Evolutionary conservation across 2,113 vertebrate genomes (phyloP).

Genomic region (Salvelinus sp.): DNA sequence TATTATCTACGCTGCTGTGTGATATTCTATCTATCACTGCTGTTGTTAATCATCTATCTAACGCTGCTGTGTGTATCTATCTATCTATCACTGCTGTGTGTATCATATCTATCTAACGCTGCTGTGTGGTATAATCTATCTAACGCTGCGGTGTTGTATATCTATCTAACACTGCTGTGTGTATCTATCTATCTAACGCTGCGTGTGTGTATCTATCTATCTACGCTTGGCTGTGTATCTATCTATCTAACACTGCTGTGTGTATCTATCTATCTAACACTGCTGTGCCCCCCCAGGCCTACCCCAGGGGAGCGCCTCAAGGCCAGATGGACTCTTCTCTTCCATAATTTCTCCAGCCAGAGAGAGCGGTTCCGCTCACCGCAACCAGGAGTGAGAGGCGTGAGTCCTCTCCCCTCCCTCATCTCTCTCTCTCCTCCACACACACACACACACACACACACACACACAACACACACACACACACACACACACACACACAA

Average conservation of each 20-base stretch:
- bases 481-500: neutral
- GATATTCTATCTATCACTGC: too few relatives aligned
- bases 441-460: neutral
- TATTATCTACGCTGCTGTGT: too few relatives aligned
- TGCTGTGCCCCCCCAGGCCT: constrained; percentile 40
- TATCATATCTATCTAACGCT: too few relatives aligned
- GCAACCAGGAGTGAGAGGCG: constrained; percentile 94
- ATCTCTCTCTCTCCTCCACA: neutral
- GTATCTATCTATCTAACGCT: neutral
- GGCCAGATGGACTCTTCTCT: constrained; percentile 92
- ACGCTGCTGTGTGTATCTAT: too few relatives aligned
- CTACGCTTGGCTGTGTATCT: neutral
- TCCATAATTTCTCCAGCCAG: constrained; percentile 98
- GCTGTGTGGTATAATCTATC: too few relatives aligned
- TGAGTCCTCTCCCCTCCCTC: constrained; percentile 57
- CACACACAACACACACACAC: neutral
- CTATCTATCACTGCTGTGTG: too few relatives aligned
- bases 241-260: too few relatives aligned
- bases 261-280: too few relatives aligned
- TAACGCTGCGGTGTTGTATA: neutral
- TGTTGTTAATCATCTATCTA: too few relatives aligned
- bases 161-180: neutral
- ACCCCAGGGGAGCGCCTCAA: constrained; percentile 74
- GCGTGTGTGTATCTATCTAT: neutral
- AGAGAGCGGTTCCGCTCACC: constrained; percentile 90